phyloP scores from a whole-genome alignment of 37 sponge, comb jelly and placozoan genomes.

The Chondrilla cf. caribensis region DNA sequence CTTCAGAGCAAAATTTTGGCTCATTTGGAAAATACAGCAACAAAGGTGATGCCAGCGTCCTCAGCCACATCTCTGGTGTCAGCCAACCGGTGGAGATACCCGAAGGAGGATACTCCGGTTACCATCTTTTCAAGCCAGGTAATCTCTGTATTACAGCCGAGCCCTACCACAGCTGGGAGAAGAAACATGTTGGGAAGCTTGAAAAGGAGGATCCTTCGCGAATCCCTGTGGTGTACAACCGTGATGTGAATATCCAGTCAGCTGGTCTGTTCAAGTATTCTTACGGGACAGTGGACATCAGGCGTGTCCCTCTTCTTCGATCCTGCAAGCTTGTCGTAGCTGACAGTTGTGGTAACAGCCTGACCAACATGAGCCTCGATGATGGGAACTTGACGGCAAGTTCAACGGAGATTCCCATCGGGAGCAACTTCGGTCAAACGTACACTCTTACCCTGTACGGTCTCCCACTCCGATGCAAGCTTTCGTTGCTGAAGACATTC shows the following conservation, averaged over 20 bases:
- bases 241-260: slow-evolving; percentile 27
- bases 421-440: slow-evolving; percentile 74
- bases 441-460: slow-evolving; percentile 44
- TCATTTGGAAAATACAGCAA: slow-evolving; percentile 19
- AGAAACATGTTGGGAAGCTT: slow-evolving; percentile 44
- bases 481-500: slow-evolving; percentile 18
- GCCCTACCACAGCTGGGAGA: slow-evolving; percentile 54
- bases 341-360: slow-evolving; percentile 45
- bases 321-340: slow-evolving; percentile 65
- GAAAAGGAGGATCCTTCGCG: slow-evolving; percentile 52
- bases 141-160: slow-evolving; percentile 25
- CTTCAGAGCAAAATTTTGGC: neutral
- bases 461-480: slow-evolving; percentile 45
- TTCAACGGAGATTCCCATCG: slow-evolving; percentile 69
- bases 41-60: slow-evolving; percentile 36
- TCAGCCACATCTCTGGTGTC: slow-evolving; percentile 41
- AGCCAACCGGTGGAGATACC: slow-evolving; percentile 25
- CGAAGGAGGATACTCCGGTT: slow-evolving; percentile 47
- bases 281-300: slow-evolving; percentile 66
- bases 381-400: slow-evolving; percentile 33
- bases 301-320: slow-evolving; percentile 55
- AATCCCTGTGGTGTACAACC: slow-evolving; percentile 15
- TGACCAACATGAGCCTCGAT: slow-evolving; percentile 56
- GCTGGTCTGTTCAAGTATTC: slow-evolving; percentile 31
- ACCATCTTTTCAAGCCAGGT: slow-evolving; percentile 47